Base-by-base conservation (phyloP, 2,113 vertebrate genomes). In the Corythaixoides concolor region DNA sequence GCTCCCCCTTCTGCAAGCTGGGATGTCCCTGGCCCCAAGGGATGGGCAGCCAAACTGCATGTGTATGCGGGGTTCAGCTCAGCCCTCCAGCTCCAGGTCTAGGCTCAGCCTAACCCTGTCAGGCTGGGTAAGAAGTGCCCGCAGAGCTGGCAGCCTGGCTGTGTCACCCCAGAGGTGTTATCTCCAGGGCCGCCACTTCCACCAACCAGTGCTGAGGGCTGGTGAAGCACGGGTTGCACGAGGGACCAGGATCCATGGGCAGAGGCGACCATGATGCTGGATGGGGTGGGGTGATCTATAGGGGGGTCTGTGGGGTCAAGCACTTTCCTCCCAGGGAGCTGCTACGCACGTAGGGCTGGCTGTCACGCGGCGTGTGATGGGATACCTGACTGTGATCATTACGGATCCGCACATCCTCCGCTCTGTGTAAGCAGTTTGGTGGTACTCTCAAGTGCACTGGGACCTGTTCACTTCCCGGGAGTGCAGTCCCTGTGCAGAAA, bases 241-340 rank as follows among this genome's bases (percentile, higher is more conserved):
- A 62, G 41, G 55, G 62, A 32, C 1, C 19, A 33, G n/a, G 47
- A 49, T 68, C 39, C 1, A 0, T 4, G 67, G 53, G 39, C 53
- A 66, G 59, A 35, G 1, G 3, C 1, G 4, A 16, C 58, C 5
- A 4, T 0, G 3, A 35, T 0, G 43, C n/a, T n/a, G 55, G 41
- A 55, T 11, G 9, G 50, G 35, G 21, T 37, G 73, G 45, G 45
- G 28, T 52, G 27, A 67, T 74, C 27, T 55, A 4, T 7, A n/a
- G 11, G 12, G 21, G 43, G 4, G 11, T 55, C 53, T 35, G 26
- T 26, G 67, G 22, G 41, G 22, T 60, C n/a, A 37, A 33, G 26
- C 47, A 3, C 53, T 88, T 83, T 59, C 15, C 32, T 70, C 33
- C 37, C 33, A 11, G 16, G 11, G 32, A 67, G 35, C 39, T 62